Percentiles rank a stretch among this genome's conserved stretches.
Conservation (phyloP, 2,113 vertebrate species). For the Struthidea cinerea region DNA sequence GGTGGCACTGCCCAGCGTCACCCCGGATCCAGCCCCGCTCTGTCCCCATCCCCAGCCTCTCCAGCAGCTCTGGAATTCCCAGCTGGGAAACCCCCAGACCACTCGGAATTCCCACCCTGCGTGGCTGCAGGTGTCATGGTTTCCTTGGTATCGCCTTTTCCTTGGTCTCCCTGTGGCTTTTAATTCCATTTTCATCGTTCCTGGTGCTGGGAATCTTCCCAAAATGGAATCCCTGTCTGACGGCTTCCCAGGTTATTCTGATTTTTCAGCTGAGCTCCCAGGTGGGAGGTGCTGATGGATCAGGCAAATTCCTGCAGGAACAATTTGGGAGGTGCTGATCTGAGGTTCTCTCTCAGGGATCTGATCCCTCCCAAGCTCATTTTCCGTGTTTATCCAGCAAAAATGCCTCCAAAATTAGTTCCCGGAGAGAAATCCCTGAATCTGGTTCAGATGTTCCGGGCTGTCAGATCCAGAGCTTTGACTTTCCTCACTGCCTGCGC, state of each 20-base stretch:
- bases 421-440: not conserved
- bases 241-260: not conserved
- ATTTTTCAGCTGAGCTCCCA: not conserved
- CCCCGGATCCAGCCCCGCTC: fast-evolving
- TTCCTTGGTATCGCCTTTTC: not conserved
- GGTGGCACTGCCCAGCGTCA: not conserved
- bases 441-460: fast-evolving
- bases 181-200: not conserved
- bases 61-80: not conserved
- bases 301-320: not conserved
- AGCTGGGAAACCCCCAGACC: not conserved
- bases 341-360: not conserved
- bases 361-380: not conserved
- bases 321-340: not conserved
- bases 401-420: not conserved
- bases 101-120: not conserved
- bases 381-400: not conserved
- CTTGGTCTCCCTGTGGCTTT: not conserved
- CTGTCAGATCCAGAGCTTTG: not conserved
- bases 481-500: not conserved
- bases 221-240: not conserved
- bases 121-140: not conserved
- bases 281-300: not conserved
- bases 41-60: not conserved
- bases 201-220: not conserved